Evolutionary conservation across 2,888 invertebrate species (phyloP).

Genomic region (Physocephala rufipes): DNA sequence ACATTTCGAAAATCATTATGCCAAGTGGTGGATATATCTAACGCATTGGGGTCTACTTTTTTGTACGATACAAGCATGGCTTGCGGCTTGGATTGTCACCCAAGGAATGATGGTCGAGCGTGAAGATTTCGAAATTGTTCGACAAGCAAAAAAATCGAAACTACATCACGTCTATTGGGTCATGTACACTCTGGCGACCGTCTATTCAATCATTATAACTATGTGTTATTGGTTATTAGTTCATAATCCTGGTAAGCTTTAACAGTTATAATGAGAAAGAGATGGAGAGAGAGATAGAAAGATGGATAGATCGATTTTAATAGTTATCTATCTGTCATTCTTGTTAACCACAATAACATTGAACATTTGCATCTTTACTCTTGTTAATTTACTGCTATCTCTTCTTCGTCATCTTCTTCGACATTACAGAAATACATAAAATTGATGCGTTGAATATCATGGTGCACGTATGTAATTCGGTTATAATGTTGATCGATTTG

Average conservation of each 20-base stretch:
- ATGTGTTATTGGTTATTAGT: conserved; percentile 69
- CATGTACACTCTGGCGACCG: conserved; percentile 65
- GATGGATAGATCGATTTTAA: background rate
- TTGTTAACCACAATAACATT: background rate
- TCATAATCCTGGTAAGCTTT: conserved; percentile 73
- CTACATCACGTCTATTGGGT: conserved; percentile 65
- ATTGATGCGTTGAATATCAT: conserved; percentile 65
- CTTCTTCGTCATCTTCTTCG: background rate
- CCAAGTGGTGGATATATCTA: conserved; percentile 67
- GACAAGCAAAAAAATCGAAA: conserved; percentile 65
- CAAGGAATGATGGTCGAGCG: conserved; percentile 67
- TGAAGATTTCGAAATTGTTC: conserved; percentile 65
- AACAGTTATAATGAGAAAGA: background rate
- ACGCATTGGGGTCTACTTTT: conserved; percentile 66
- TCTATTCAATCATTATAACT: conserved; percentile 66
- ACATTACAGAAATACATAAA: conserved; percentile 60
- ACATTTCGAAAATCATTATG: conserved; percentile 65
- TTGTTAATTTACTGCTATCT: background rate
- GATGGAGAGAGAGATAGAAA: background rate
- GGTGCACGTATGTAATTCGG: conserved; percentile 72
- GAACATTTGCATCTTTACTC: background rate
- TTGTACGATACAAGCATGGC: conserved; percentile 65
- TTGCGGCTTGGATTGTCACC: conserved; percentile 66
- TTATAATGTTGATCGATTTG: conserved; percentile 77
- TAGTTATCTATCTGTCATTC: background rate